Base-by-base conservation (phyloP, 2,888 invertebrate genomes). In the Patella caerulea region DNA sequence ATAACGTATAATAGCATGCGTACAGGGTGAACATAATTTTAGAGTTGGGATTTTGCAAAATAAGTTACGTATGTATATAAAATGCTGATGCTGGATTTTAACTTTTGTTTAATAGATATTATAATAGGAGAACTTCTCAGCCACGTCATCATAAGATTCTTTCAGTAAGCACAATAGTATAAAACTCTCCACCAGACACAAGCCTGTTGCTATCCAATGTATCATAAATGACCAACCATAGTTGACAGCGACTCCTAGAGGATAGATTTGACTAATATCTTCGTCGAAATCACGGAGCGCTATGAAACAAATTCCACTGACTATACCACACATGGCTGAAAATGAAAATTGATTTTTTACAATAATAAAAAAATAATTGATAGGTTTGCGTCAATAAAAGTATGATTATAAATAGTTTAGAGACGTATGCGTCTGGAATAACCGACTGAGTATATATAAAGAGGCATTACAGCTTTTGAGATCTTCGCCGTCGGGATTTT, bases 201-300 rank as follows among this genome's bases (percentile, higher is more conserved):
- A 79, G 4, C 86, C 86, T 0, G 86, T 85, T 3, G 83, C 85
- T 29, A 83, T 82, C 88, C 88, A 88, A 59, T 82, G 84, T 5
- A 87, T 75, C 81, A 87, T 87, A 77, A 88, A 88, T 34, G 87
- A 87, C 86, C 86, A 88, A 34, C 78, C 76, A 76, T 86, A 88
- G n/a, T 75, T 54, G 15, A 78, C 79, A 34, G 34, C 74, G 15
- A 73, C 78, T 12, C 72, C 76, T 12, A 70, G 71, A 0, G 84
- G 71, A 77, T 86, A 87, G 2, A 81, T 79, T 69, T 82, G 53
- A 11, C 81, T 78, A 24, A 82, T 78, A 11, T 82, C 83, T 19
- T 77, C 80, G 72, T 87, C 87, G 24, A 86, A 76, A 77, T 88
- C 87, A 52, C 87, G 82, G 17, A 87, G 71, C 9, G 87, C 87